Base-by-base conservation (phyloP, 1,140 invertebrate species). In the Ganaspis sp. region DNA sequence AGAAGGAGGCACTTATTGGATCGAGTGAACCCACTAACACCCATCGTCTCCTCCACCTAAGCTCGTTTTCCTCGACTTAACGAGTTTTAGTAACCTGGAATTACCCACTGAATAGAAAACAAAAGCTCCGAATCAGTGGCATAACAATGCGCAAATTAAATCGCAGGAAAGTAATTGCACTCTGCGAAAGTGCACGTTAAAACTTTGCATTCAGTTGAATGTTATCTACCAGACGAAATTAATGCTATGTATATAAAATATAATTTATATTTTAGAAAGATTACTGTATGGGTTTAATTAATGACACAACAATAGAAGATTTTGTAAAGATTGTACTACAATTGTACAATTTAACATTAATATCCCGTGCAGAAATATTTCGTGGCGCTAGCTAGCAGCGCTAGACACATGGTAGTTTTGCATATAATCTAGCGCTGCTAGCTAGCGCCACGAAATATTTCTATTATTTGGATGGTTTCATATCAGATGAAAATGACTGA, bases 1-100 rank as follows among this genome's bases (percentile, higher is more conserved):
- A 58, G 1, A 58, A 58, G 8, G 78, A 73, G 71, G 23, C 75
- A 73, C 74, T 76, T 45, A 45, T 45, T 45, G 42, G 42, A 45
- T 49, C 15, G 45, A 49, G 45, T 58, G 58, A 79, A 75, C 64
- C 70, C 75, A 70, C 71, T 77, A 73, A 77, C 76, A 77, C 58
- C 29, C 0, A 17, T 74, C 54, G 21, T 17, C 40, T 23, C 19
- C n/a, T 53, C 8, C 29, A 26, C 49, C 37, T 17, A 37, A 34
- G 58, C 3, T 9, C 19, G 4, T 23, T 37, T 53, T 29, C 49
- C 75, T 71, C 29, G 38, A 77, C 75, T 77, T 79, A 79, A 79
- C 78, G 64, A 77, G 75, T 73, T 77, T 77, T 64, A 64, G 58
- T 71, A 77, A 26, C 75, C 42, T 19, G 42, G 26, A 73, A 76